Evolutionary conservation across 1,140 invertebrate species (phyloP).

Genomic region (Drosophila virilis): DNA sequence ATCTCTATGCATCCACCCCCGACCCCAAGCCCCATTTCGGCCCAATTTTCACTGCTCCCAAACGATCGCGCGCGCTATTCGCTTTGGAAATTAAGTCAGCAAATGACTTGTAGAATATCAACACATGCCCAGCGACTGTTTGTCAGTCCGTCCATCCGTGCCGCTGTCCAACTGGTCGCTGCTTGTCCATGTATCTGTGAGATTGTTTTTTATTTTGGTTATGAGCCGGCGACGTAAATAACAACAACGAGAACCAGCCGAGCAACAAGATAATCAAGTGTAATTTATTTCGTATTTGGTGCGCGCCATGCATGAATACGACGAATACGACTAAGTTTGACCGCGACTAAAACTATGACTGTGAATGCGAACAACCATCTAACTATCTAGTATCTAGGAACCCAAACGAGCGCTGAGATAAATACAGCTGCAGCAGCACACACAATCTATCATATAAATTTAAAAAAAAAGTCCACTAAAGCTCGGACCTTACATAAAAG

Average conservation of each 20-base stretch:
- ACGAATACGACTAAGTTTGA: conserved; percentile 32
- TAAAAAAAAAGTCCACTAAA: background rate
- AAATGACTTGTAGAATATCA: conserved; percentile 84
- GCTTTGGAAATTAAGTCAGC: conserved; percentile 82
- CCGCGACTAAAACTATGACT: conserved; percentile 40
- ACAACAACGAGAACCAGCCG: conserved; percentile 47
- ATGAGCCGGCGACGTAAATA: conserved; percentile 59
- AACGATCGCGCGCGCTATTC: conserved; percentile 54
- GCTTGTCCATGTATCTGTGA: conserved; percentile 46
- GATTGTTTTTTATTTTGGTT: conserved; percentile 65
- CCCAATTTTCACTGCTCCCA: conserved; percentile 26
- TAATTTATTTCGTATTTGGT: conserved; percentile 84
- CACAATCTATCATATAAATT: background rate
- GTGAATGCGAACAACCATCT: conserved; percentile 37
- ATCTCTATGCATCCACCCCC: conserved; percentile 6
- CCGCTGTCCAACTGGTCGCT: background rate
- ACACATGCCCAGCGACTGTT: conserved; percentile 41
- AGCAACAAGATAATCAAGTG: conserved; percentile 83
- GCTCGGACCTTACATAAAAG: background rate
- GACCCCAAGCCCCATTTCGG: background rate
- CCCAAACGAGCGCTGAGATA: conserved; percentile 34
- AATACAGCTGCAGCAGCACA: conserved; percentile 16
- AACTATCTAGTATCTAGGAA: conserved; percentile 46
- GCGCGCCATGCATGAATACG: conserved; percentile 73
- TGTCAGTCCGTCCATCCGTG: background rate